A percentile compares a stretch with the other conserved stretches of the same genome.
Conservation (phyloP, 1,140 invertebrate species). For the Drosophila prosaltans region DNA sequence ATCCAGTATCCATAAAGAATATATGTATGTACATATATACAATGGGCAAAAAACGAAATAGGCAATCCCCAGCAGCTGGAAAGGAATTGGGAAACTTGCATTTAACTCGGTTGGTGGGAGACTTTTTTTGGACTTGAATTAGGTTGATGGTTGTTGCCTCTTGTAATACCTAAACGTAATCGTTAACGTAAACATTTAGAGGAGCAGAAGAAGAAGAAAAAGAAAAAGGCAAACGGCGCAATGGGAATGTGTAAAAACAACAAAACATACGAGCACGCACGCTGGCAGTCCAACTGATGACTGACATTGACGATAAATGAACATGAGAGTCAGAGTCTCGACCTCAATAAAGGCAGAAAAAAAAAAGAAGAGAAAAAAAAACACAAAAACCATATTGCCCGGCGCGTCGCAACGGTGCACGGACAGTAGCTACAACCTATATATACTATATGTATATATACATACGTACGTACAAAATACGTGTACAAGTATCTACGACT, state of each 20-base stretch:
- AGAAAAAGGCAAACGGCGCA: conserved; percentile 35
- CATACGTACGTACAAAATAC: conserved; percentile 12
- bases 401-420: conserved; percentile 15
- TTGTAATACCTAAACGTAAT: conserved; percentile 22
- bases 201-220: conserved; percentile 38
- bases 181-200: conserved; percentile 11
- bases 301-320: conserved; percentile 78
- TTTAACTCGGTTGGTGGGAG: conserved; percentile 10
- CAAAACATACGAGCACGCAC: conserved; percentile 67
- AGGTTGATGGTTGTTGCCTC: conserved; percentile 24
- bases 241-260: conserved; percentile 71
- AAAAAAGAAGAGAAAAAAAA: conserved; percentile 22
- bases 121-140: not conserved
- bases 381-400: conserved; percentile 16
- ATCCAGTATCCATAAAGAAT: too few relatives aligned
- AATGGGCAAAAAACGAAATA: not conserved
- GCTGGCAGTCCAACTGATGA: conserved; percentile 67
- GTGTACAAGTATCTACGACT: conserved; percentile 45
- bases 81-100: conserved; percentile 25
- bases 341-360: conserved; percentile 63
- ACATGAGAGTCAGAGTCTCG: conserved; percentile 49
- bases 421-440: conserved; percentile 15
- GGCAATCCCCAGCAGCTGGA: conserved; percentile 8
- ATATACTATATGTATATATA: conserved; percentile 5
- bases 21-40: not conserved